Percentiles rank a stretch among this genome's conserved stretches.
Evolutionary conservation across 2,113 vertebrate species (phyloP).

Genomic region (Labrus mixtus): DNA sequence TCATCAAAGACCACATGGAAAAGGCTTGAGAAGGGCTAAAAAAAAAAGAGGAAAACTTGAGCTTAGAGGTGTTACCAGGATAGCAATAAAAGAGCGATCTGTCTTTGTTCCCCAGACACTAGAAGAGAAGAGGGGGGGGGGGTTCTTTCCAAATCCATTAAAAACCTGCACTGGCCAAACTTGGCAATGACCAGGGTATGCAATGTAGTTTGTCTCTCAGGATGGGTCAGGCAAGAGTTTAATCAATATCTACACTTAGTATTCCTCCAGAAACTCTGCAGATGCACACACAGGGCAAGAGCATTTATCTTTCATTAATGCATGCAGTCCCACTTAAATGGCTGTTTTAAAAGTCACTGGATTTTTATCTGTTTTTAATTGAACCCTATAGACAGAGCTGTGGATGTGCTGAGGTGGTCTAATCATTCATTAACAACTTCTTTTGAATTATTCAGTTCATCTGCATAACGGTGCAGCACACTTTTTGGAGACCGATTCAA

Average conservation of each 20-base stretch:
- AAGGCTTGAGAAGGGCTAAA: constrained; percentile 24
- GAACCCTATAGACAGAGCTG: constrained; percentile 69
- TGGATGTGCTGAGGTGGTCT: constrained; percentile 66
- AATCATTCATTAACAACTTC: constrained; percentile 72
- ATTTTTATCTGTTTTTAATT: constrained; percentile 81
- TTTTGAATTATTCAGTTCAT: constrained; percentile 68
- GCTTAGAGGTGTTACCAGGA: constrained; percentile 71
- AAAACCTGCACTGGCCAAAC: constrained; percentile 67
- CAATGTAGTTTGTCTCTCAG: constrained; percentile 70
- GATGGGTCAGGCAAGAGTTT: constrained; percentile 62
- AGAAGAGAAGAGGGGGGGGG: constrained; percentile 39
- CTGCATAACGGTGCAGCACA: constrained; percentile 48
- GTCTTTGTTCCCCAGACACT: constrained; percentile 79
- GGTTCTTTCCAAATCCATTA: constrained; percentile 72
- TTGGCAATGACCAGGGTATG: constrained; percentile 66
- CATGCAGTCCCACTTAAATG: constrained; percentile 60
- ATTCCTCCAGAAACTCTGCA: constrained; percentile 63
- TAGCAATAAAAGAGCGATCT: constrained; percentile 80
- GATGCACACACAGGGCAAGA: constrained; percentile 51
- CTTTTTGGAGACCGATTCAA: constrained; percentile 26
- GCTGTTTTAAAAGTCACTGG: constrained; percentile 71
- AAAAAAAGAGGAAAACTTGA: constrained; percentile 58
- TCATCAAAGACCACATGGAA: constrained; percentile 70
- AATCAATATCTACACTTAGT: constrained; percentile 78
- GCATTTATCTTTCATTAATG: constrained; percentile 81